Evolutionary conservation across 1,140 invertebrate genomes (phyloP).

Genomic region (Ylistrum balloti): DNA sequence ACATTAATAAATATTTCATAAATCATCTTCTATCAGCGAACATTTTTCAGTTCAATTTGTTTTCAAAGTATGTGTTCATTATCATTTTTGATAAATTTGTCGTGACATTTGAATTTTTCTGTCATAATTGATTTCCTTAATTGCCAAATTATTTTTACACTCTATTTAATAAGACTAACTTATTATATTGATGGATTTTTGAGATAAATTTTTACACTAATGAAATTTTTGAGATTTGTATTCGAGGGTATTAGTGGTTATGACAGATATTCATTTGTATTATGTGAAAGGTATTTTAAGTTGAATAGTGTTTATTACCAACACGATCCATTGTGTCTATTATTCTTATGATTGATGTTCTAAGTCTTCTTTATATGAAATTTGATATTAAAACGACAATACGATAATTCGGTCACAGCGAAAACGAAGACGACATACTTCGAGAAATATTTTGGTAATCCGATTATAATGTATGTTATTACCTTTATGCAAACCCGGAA

Average conservation of each 20-base stretch:
- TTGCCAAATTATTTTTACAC: neutral
- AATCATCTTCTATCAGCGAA: too few relatives aligned
- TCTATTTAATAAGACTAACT: too few relatives aligned
- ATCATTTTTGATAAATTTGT: neutral
- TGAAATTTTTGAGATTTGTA: neutral
- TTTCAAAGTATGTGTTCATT: too few relatives aligned
- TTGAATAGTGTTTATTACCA: too few relatives aligned
- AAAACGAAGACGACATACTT: neutral
- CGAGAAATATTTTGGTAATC: too few relatives aligned
- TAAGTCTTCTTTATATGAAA: neutral
- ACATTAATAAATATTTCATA: too few relatives aligned
- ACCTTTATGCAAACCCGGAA: neutral
- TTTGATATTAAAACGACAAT: neutral
- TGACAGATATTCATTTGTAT: neutral
- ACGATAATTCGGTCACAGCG: neutral
- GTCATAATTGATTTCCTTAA: neutral
- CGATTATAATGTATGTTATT: too few relatives aligned
- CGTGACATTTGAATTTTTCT: neutral
- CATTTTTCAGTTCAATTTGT: too few relatives aligned
- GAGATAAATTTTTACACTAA: neutral
- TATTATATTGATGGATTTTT: neutral
- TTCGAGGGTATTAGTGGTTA: neutral
- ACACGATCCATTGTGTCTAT: neutral
- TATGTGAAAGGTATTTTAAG: too few relatives aligned
- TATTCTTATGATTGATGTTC: neutral